These are phyloP conservation scores for Leucozona laternaria DNA, from an alignment of 2,888 invertebrate species.

Conservation along the genomic window DNA sequence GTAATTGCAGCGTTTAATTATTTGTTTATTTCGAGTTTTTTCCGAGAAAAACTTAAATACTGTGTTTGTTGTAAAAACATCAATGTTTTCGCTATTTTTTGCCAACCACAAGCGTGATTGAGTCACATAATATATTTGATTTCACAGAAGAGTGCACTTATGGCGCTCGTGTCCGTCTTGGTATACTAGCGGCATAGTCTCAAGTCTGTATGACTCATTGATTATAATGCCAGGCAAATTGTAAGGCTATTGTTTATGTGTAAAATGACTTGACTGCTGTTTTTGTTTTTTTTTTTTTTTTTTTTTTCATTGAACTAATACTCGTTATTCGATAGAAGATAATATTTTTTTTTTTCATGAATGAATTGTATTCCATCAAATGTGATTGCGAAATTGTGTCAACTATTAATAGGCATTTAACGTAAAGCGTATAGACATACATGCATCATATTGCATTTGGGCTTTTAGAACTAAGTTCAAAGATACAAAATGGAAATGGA, in stretches of 20 bases:
- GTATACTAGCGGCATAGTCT: not conserved
- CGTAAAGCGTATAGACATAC: not conserved
- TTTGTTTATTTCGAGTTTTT: conserved; percentile 30
- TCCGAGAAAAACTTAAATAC: not conserved
- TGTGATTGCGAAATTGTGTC: conserved; percentile 23
- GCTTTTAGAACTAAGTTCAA: conserved; percentile 15
- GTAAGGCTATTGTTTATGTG: conserved; percentile 12
- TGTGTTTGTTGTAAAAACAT: not conserved
- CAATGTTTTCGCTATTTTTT: not conserved
- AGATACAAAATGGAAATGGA: not conserved
- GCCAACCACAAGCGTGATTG: conserved; percentile 13
- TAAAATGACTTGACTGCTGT: not conserved
- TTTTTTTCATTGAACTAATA: not conserved
- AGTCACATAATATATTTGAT: conserved; percentile 2
- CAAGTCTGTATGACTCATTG: conserved; percentile 24
- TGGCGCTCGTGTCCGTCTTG: conserved; percentile 1
- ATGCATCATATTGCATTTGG: conserved; percentile 5
- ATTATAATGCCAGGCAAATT: conserved; percentile 1
- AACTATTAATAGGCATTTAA: conserved; percentile 23
- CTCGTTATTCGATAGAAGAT: not conserved
- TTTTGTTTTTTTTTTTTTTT: not conserved
- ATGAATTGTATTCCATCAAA: conserved; percentile 5
- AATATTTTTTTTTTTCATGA: conserved; percentile 10
- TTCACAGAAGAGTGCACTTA: conserved; percentile 21
- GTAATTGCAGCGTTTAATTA: conserved; percentile 13